A percentile compares a stretch with the other conserved stretches of the same genome.
phyloP scores from a whole-genome alignment of 2,888 invertebrate species.

The Athrips mouffetella region DNA sequence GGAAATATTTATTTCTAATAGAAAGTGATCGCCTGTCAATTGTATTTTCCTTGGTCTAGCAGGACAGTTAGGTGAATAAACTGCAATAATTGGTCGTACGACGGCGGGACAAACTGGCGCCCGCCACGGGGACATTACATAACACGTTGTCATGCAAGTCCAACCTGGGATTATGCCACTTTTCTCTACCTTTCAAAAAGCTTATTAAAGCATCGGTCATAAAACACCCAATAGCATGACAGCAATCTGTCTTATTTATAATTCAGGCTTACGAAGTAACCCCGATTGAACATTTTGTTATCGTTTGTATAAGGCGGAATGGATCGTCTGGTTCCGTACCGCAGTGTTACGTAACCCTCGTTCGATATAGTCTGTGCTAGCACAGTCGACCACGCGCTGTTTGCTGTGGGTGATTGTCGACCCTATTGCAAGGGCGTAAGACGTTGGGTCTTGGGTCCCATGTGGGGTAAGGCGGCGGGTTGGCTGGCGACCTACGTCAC shows the following conservation, averaged over 20 bases:
- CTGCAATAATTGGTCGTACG: conserved; percentile 46
- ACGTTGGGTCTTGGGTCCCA: conserved; percentile 31
- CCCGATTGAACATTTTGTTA: conserved; percentile 6
- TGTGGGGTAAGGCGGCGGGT: conserved; percentile 21
- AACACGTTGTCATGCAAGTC: too few relatives aligned
- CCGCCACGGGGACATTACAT: neutral
- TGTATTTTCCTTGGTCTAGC: neutral
- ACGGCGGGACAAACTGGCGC: conserved; percentile 35
- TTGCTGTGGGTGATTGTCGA: neutral
- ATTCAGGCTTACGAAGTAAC: neutral
- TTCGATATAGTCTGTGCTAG: conserved; percentile 55
- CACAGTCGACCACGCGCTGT: conserved; percentile 19
- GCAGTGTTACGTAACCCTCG: conserved; percentile 71
- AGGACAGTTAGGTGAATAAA: conserved; percentile 62
- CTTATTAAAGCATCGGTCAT: too few relatives aligned
- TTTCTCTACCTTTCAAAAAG: neutral
- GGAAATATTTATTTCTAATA: too few relatives aligned
- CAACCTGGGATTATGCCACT: too few relatives aligned
- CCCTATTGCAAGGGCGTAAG: conserved; percentile 26
- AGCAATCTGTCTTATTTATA: too few relatives aligned
- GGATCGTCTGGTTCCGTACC: conserved; percentile 44
- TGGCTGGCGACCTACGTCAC: neutral
- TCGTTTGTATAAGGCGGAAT: conserved; percentile 42
- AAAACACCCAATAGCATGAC: too few relatives aligned
- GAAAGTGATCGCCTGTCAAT: neutral